phyloP scores from a whole-genome alignment of 2,888 invertebrate genomes.

The Trilocha varians region DNA sequence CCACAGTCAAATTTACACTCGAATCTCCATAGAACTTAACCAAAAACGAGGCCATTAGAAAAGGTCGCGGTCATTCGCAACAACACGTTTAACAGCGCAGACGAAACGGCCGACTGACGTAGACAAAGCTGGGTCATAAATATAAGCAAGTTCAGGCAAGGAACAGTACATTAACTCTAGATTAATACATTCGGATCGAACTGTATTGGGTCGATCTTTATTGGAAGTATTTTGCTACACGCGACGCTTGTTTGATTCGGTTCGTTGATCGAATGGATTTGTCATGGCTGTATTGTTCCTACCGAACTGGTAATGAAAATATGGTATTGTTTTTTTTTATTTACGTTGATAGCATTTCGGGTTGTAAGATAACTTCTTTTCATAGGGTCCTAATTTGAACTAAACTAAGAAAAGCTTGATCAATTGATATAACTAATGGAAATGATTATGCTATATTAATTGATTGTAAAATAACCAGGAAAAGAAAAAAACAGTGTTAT shows the following conservation, averaged over 20 bases:
- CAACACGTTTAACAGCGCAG: constrained; percentile 44
- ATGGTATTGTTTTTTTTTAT: background rate
- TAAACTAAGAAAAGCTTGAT: no score
- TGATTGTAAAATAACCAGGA: no score
- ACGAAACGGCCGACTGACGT: constrained; percentile 46
- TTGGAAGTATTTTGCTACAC: constrained; percentile 56
- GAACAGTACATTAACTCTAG: constrained; percentile 59
- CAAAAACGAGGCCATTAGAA: constrained; percentile 24
- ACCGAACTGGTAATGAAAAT: background rate
- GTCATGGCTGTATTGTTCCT: background rate
- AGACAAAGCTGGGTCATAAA: constrained; percentile 62
- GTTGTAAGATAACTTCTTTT: no score
- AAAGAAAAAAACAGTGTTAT: no score
- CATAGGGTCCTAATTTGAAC: no score
- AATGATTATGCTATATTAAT: no score
- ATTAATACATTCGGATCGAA: constrained; percentile 53
- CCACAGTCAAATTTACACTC: constrained; percentile 31
- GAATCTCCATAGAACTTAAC: constrained; percentile 39
- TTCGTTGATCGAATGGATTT: constrained; percentile 24
- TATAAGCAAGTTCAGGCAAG: constrained; percentile 41
- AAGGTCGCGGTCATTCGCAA: constrained; percentile 38
- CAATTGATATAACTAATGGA: no score
- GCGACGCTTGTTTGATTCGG: constrained; percentile 48
- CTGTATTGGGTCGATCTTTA: constrained; percentile 32
- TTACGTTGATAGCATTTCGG: constrained; percentile 4